These are phyloP conservation scores for Oxycera nigricornis DNA, from an alignment of 2,888 invertebrate genomes.

Conservation along the genomic window DNA sequence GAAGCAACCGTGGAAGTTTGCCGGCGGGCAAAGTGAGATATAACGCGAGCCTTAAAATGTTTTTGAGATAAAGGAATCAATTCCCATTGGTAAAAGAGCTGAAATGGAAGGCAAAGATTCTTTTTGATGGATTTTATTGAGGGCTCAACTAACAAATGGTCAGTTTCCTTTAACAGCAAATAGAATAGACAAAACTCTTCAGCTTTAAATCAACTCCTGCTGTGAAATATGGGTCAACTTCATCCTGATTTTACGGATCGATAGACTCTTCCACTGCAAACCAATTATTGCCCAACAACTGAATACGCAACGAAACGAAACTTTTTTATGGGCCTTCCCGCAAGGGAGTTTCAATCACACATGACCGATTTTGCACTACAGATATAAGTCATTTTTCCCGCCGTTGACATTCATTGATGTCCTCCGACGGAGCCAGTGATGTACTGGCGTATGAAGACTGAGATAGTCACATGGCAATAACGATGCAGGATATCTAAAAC, in stretches of 20 bases:
- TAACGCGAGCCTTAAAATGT: background rate
- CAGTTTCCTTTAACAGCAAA: no score
- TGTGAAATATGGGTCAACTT: no score
- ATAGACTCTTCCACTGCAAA: background rate
- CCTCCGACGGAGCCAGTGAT: background rate
- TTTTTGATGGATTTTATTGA: no score
- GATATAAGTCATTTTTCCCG: background rate
- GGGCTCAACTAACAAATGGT: no score
- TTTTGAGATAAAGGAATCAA: background rate
- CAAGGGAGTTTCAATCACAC: conserved; percentile 23
- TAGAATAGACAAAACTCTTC: no score
- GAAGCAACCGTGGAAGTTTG: background rate
- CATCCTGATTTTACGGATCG: background rate
- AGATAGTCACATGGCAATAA: background rate
- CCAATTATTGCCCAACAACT: conserved; percentile 11
- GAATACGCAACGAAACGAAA: conserved; percentile 35
- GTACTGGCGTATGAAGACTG: no score
- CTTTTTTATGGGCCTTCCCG: conserved; percentile 18
- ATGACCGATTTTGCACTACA: conserved; percentile 18
- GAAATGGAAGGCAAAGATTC: no score
- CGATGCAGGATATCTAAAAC: background rate
- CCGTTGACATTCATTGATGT: conserved; percentile 6
- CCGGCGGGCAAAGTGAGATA: background rate
- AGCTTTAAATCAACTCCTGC: no score
- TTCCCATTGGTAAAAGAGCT: no score